Base-by-base conservation (phyloP, 2,113 vertebrate genomes). In the Proteles cristata region DNA sequence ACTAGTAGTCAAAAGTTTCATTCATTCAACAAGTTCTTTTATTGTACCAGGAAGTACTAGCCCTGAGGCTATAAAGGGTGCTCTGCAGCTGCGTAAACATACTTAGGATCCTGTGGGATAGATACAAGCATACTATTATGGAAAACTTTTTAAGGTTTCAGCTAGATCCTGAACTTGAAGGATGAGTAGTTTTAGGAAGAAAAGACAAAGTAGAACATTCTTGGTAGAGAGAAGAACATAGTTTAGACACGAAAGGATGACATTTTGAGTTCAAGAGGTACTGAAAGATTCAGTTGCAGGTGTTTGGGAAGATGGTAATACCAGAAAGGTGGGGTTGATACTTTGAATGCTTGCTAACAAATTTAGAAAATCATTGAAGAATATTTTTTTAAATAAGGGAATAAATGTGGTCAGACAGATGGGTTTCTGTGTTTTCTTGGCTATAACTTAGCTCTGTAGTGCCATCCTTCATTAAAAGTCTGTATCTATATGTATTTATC, bases 321-420 rank as follows among this genome's bases (percentile, higher is more conserved):
- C 31, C n/a, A 33, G 21, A 85, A 96, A 92, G 11, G 2, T 90
- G 12, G 31, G 21, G 25, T 87, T 61, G 2, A 7, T 65, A 45
- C 45, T 93, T 94, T 68, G 45, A 87, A 82, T 73, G 23, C 39
- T 84, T 94, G 19, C 61, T 87, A 69, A 90, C 69, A 76, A 58
- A 45, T 31, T 97, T 68, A 92, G 33, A 23, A 96, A 71, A 69
- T 94, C 61, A 39, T 48, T 76, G 31, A 96, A 82, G n/a, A 16
- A 65, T 76, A 39, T 95, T 89, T 95, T 73, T 74, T 48, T 10
- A 92, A 95, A 58, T 85, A 83, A 91, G 26, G 19, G 11, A 86
- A 55, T 93, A 28, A 63, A 63, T 3, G 8, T 74, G 17, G 17
- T 80, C 55, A 61, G 7, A 93, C 11, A 88, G 43, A 80, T 91